A percentile compares a stretch with the other conserved stretches of the same genome.
Conservation (phyloP, 2,888 invertebrate genomes). For the Lochmaea capreae region DNA sequence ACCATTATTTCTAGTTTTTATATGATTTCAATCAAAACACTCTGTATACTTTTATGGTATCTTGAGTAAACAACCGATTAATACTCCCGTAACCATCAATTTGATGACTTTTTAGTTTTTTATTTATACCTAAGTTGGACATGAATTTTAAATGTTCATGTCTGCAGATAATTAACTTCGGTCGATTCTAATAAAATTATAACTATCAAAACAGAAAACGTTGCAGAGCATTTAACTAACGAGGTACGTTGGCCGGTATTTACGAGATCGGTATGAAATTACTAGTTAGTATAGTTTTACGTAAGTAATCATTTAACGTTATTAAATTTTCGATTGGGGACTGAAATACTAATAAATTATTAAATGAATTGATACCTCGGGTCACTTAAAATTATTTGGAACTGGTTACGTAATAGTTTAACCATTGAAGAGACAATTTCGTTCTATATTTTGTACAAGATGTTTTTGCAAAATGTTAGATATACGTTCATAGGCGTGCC, state of each 20-base stretch:
- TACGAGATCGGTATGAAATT: neutral
- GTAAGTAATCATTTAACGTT: neutral
- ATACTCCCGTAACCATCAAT: neutral
- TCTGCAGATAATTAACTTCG: neutral
- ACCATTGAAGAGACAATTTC: too few relatives aligned
- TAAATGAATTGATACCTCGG: neutral
- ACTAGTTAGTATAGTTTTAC: neutral
- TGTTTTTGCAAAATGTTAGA: too few relatives aligned
- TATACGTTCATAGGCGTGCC: too few relatives aligned
- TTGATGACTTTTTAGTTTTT: neutral
- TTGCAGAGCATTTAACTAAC: constrained; percentile 2
- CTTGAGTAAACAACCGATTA: too few relatives aligned
- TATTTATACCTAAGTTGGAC: neutral
- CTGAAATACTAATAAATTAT: neutral
- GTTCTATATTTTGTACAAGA: too few relatives aligned
- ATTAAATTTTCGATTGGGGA: neutral
- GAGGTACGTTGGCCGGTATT: neutral
- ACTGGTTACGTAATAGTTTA: too few relatives aligned
- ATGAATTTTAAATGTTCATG: neutral
- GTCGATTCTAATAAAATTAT: neutral
- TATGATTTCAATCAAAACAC: too few relatives aligned
- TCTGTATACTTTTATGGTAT: too few relatives aligned
- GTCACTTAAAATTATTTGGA: too few relatives aligned
- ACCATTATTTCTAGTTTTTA: too few relatives aligned
- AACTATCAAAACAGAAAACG: neutral